Evolutionary conservation across 2,797 vertebrate genomes (phyloP).

Genomic region (Lycodopsis pacificus): DNA sequence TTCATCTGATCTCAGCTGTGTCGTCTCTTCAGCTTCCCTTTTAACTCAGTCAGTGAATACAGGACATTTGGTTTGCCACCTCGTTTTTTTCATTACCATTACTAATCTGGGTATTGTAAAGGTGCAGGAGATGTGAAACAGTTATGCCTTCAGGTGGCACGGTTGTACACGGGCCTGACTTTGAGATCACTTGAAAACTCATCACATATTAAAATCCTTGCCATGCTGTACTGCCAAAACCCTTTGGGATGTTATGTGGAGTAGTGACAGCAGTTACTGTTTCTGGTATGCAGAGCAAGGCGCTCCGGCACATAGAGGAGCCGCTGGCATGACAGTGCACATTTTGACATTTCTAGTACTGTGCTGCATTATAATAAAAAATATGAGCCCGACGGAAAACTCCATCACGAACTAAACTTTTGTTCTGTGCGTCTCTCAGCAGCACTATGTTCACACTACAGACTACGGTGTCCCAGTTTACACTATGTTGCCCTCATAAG

Average conservation of each 20-base stretch:
- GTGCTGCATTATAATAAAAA: slow-evolving; percentile 60
- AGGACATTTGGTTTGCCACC: slow-evolving; percentile 3
- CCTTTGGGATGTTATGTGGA: slow-evolving; percentile 44
- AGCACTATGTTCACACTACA: slow-evolving; percentile 12
- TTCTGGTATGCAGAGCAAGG: slow-evolving; percentile 50
- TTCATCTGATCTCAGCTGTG: slow-evolving; percentile 9
- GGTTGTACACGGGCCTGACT: slow-evolving; percentile 26
- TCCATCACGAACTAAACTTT: slow-evolving; percentile 34
- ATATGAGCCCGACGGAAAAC: slow-evolving; percentile 40
- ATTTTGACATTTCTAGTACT: slow-evolving; percentile 65
- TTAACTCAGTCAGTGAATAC: neutral
- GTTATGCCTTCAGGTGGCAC: neutral
- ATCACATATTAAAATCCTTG: slow-evolving; percentile 57
- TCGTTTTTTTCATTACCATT: slow-evolving; percentile 3
- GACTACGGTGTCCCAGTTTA: slow-evolving; percentile 28
- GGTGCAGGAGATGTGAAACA: slow-evolving; percentile 13
- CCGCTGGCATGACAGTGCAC: slow-evolving; percentile 55
- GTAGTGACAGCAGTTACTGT: slow-evolving; percentile 51
- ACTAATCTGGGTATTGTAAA: slow-evolving; percentile 8
- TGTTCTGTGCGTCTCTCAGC: slow-evolving; percentile 18
- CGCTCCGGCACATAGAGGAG: slow-evolving; percentile 35
- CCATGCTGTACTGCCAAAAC: slow-evolving; percentile 30
- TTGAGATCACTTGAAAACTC: slow-evolving; percentile 35
- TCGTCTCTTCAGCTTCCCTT: slow-evolving; percentile 4
- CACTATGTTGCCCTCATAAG: neutral